These are phyloP conservation scores for Eristalis pertinax DNA, from an alignment of 2,888 invertebrate genomes.

Conservation along the genomic window DNA sequence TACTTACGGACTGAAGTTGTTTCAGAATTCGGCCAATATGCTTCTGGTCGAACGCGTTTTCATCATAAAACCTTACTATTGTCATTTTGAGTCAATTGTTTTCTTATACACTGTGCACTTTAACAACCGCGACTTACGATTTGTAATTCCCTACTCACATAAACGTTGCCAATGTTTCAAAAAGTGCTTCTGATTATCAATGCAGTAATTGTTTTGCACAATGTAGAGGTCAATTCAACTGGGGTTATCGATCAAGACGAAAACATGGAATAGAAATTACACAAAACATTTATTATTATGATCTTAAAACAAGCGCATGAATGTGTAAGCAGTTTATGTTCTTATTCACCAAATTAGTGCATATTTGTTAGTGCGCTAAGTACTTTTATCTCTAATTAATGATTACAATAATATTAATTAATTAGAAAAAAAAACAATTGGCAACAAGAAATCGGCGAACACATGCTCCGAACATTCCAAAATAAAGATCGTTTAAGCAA, in stretches of 20 bases:
- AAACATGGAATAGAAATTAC: neutral
- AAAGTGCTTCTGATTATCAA: neutral
- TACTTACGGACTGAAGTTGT: slow-evolving; percentile 82
- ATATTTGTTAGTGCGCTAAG: no score
- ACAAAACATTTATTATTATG: slow-evolving; percentile 2
- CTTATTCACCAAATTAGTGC: neutral
- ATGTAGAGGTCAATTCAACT: neutral
- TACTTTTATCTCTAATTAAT: no score
- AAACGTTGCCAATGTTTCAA: neutral
- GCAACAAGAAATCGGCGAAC: no score
- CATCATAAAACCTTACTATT: slow-evolving; percentile 84
- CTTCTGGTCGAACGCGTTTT: slow-evolving; percentile 84
- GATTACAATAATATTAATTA: no score
- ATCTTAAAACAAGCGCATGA: neutral
- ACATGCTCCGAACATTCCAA: no score
- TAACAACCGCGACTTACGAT: neutral
- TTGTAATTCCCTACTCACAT: neutral
- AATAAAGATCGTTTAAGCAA: no score
- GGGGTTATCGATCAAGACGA: neutral
- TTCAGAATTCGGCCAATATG: slow-evolving; percentile 84
- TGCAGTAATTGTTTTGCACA: neutral
- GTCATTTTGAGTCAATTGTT: slow-evolving; percentile 80
- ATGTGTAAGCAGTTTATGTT: neutral
- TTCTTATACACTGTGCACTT: neutral
- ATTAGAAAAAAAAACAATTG: no score